Evolutionary conservation across 2,797 vertebrate species (phyloP).

Genomic region (Lophius americanus): DNA sequence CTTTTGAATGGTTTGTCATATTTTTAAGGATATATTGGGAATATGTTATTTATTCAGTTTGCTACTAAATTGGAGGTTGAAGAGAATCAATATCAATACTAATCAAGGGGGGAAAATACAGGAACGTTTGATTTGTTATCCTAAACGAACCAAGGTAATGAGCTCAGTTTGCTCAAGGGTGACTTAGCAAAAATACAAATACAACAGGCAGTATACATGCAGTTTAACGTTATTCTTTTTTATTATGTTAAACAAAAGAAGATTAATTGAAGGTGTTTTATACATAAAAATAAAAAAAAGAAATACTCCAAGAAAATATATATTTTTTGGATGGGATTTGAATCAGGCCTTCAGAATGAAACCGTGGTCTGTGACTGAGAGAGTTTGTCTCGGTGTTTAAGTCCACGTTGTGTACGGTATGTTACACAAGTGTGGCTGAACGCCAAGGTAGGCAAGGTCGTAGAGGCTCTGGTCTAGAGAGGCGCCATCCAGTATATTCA

Average conservation of each 20-base stretch:
- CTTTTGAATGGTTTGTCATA: not conserved
- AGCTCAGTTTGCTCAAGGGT: not conserved
- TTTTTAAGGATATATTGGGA: not conserved
- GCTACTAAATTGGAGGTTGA: no score
- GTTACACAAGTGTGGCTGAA: conserved; percentile 54
- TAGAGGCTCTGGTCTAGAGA: conserved; percentile 49
- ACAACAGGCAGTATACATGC: not conserved
- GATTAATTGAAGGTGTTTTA: not conserved
- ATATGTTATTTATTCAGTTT: not conserved
- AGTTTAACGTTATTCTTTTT: not conserved
- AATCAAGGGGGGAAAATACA: no score
- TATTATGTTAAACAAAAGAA: not conserved
- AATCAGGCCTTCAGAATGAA: conserved; percentile 17
- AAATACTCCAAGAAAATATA: not conserved
- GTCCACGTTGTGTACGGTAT: conserved; percentile 31
- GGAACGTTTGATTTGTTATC: not conserved
- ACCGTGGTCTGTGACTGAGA: conserved; percentile 3
- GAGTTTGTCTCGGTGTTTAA: conserved; percentile 42
- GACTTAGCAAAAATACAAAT: not conserved
- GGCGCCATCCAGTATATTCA: conserved; percentile 61
- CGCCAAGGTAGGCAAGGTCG: conserved; percentile 58
- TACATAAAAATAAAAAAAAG: not conserved
- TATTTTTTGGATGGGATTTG: conserved; percentile 12
- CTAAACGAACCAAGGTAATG: not conserved
- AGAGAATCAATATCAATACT: no score